These are phyloP conservation scores for Crotalus horridus DNA, from an alignment of 2,113 vertebrate species.

Conservation along the genomic window DNA sequence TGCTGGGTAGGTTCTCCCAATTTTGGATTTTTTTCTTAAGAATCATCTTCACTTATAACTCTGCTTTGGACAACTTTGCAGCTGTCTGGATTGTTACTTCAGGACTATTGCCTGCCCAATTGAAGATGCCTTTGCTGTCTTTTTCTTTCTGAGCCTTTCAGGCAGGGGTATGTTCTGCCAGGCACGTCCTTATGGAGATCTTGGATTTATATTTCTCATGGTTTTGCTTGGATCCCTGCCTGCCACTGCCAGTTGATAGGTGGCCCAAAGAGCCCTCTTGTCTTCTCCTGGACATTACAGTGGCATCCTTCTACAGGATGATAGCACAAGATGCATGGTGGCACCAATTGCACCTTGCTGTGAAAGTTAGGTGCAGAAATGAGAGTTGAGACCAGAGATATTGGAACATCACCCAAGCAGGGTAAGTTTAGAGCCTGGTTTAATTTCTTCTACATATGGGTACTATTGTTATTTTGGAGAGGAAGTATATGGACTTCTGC, in stretches of 20 bases:
- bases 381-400: not conserved
- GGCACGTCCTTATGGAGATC: not conserved
- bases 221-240: not conserved
- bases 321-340: not conserved
- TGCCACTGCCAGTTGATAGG: not conserved
- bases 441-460: not conserved
- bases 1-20: not conserved
- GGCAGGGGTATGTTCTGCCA: not conserved
- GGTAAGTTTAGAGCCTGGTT: conserved; percentile 7
- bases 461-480: not conserved
- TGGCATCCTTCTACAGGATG: not conserved
- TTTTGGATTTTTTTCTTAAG: not conserved
- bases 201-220: not conserved
- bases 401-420: not conserved
- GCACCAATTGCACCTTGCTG: not conserved
- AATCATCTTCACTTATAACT: not conserved
- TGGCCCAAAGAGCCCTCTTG: not conserved
- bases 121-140: not conserved
- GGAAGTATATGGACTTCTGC: not conserved
- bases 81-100: not conserved
- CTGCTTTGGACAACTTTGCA: not conserved
- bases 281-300: not conserved
- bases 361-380: conserved; percentile 1
- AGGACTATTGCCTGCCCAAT: not conserved
- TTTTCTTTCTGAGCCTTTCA: not conserved